Evolutionary conservation across 2,113 vertebrate species (phyloP).

Genomic region (Oncorhynchus keta): DNA sequence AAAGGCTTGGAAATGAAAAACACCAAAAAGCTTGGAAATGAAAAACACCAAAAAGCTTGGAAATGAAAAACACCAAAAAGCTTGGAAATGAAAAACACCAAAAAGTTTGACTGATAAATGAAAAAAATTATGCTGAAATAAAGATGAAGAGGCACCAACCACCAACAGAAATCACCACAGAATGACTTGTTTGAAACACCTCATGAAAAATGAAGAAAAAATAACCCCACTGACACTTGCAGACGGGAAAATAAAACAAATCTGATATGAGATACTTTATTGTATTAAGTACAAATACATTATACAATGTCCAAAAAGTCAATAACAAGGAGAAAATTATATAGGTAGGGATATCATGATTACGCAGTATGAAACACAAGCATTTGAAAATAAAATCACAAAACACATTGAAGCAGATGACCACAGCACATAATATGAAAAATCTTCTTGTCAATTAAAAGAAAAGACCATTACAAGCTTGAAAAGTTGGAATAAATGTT

Average conservation of each 20-base stretch:
- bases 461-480: background rate
- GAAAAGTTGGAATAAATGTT: background rate
- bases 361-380: background rate
- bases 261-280: background rate
- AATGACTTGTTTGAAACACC: background rate
- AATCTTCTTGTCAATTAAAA: background rate
- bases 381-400: background rate
- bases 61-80: background rate
- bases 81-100: background rate
- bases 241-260: too few relatives aligned
- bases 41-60: background rate
- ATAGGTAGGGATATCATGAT: background rate
- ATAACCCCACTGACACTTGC: background rate
- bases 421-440: background rate
- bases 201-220: background rate
- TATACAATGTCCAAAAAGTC: background rate
- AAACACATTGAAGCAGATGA: background rate
- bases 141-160: background rate
- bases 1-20: background rate
- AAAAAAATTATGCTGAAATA: background rate
- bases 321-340: background rate
- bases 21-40: background rate
- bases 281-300: background rate
- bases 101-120: background rate
- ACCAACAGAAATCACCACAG: constrained; percentile 16